Evolutionary conservation across 2,888 invertebrate genomes (phyloP).

Genomic region (Coenonympha arcania): DNA sequence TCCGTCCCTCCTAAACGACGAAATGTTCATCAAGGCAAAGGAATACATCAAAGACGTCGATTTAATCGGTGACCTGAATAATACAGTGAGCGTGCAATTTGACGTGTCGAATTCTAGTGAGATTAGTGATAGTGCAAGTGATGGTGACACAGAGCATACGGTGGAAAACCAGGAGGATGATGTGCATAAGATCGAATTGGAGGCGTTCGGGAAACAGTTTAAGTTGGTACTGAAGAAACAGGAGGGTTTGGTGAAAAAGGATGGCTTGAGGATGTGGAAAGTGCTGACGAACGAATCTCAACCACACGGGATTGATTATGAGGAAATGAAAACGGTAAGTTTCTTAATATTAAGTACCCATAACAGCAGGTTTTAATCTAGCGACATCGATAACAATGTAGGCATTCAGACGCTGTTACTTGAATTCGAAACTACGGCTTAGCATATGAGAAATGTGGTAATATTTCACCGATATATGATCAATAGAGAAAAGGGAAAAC

Average conservation of each 20-base stretch:
- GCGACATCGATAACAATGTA: no score
- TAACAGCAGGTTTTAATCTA: no score
- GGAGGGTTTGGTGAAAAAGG: constrained; percentile 83
- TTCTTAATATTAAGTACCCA: neutral
- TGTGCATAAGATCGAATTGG: constrained; percentile 79
- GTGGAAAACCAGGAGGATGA: constrained; percentile 62
- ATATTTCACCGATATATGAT: constrained; percentile 20
- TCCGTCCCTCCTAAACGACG: constrained; percentile 60
- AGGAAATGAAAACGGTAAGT: constrained; percentile 83
- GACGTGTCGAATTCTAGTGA: constrained; percentile 62
- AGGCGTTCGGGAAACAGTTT: constrained; percentile 85
- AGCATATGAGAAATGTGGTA: constrained; percentile 9
- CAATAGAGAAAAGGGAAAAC: constrained; percentile 35
- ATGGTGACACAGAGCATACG: constrained; percentile 49
- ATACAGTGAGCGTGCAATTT: constrained; percentile 61
- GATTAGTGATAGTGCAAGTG: constrained; percentile 35
- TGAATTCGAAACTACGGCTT: constrained; percentile 16
- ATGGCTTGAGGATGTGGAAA: constrained; percentile 86
- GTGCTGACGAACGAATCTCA: constrained; percentile 84
- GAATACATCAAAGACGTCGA: constrained; percentile 59
- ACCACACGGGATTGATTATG: constrained; percentile 85
- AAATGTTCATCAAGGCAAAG: constrained; percentile 60
- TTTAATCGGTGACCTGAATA: constrained; percentile 60
- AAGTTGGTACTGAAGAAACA: constrained; percentile 83
- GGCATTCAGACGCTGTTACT: constrained; percentile 17